Percentiles rank a stretch among this genome's conserved stretches.
Evolutionary conservation across 2,113 vertebrate species (phyloP).

Genomic region (Thymallus thymallus): DNA sequence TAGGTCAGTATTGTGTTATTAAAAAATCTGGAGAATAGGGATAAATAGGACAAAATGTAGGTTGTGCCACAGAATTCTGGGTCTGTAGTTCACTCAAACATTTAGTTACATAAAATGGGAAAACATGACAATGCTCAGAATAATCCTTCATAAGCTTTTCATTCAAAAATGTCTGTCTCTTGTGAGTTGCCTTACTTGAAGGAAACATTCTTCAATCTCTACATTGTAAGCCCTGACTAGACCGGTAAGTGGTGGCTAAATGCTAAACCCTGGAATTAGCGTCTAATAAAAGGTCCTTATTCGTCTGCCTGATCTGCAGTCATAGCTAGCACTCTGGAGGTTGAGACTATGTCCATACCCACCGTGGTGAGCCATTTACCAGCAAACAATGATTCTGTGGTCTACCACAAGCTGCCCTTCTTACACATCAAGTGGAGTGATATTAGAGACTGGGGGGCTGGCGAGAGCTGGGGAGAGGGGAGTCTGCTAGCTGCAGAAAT

Average conservation of each 20-base stretch:
- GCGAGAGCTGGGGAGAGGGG: conserved; percentile 30
- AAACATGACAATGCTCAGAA: background rate
- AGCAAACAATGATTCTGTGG: conserved; percentile 68
- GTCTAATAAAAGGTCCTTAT: background rate
- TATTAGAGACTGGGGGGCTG: conserved; percentile 52
- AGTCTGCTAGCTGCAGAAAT: conserved; percentile 50
- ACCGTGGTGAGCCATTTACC: conserved; percentile 64
- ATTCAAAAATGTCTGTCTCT: background rate
- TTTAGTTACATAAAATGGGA: background rate
- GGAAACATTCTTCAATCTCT: conserved; percentile 36
- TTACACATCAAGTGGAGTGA: conserved; percentile 67
- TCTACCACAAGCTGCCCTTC: conserved; percentile 64
- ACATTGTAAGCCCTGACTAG: conserved; percentile 21
- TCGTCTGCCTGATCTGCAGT: conserved; percentile 53
- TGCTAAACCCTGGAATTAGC: conserved; percentile 41
- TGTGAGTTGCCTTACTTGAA: background rate
- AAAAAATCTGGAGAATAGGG: background rate
- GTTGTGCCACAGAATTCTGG: background rate
- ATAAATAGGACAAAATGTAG: background rate
- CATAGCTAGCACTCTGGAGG: conserved; percentile 50
- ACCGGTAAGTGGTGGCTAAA: conserved; percentile 17
- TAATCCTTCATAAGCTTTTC: background rate
- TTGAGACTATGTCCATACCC: conserved; percentile 45
- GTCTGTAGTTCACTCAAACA: background rate
- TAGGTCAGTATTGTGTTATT: conserved; percentile 10